Base-by-base conservation (phyloP, 53 echinoderm and acorn worm genomes). In the Echinometra lucunter region DNA sequence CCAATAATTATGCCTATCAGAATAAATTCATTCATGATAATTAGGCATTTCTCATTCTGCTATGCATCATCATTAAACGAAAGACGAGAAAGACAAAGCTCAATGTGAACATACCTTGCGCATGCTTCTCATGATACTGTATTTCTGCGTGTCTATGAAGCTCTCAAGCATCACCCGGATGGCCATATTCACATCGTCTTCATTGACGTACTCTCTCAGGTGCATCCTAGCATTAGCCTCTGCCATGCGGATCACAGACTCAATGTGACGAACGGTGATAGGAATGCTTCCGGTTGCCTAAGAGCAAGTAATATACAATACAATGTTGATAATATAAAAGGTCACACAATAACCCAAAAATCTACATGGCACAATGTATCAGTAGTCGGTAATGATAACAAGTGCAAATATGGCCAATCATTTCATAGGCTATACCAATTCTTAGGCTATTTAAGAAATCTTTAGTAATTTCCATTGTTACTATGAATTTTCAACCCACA, bases 241-340 rank as follows among this genome's bases (percentile, higher is more conserved):
- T 18, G 99, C 98, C 99, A 99, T 99, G 49, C 99, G 97, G 94
- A 99, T 99, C 45, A 99, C 97, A 27, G 99, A 99, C 89, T 99
- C 99, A 28, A 99, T 99, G 98, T 99, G 99, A 92, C 99, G 97
- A 1, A 99, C 99, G 11, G 99, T 99, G 96, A 99, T 99, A 30
- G 99, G 99, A 57, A 99, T 98, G 92, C 99, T 99, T 28, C 99
- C 99, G 19, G 99, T 99, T 18, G 96, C 96, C 98, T 98, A 47
- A 25, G 23, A 66, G 32, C 5, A 70, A 44, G 13, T 53, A 19
- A 66, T 27, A 2, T 8, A 63, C 27, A 42, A 91, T 34, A 88
- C 66, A 57, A 17, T 88, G 55, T 16, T 53, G 53, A 53, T 53
- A 53, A 53, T 53, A 53, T 13, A 53, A 9, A 53, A 53, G 53